Evolutionary conservation across 2,113 vertebrate genomes (phyloP), one percentile per base, ranked within the genome.

Genomic region (Amphilophus citrinellus): DNA sequence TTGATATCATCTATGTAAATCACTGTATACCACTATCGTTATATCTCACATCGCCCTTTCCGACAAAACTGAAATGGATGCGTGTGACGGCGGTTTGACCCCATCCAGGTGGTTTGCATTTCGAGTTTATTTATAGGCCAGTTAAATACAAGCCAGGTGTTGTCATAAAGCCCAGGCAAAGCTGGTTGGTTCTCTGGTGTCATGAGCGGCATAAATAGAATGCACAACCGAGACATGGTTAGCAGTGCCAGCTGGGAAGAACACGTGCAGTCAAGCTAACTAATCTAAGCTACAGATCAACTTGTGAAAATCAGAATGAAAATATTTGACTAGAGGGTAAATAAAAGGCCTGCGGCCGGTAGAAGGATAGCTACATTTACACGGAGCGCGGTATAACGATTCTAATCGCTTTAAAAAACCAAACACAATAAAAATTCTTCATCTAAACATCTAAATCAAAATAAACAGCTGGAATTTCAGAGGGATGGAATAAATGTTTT

Each of bases 81-180:
- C 75, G 20, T 80, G 77, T 90, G 91, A 91, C 92, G 83, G 87
- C 77, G 79, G 62, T 76, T 77, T 89, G 79, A 87, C 90, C 92
- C 76, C 83, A 30, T 91, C 84, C 95, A 95, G 94, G 92, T 95
- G 90, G 91, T 91, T 94, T 92, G 82, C 15, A 92, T 95, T 95
- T 92, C 76, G 66, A 91, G 83, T 85, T 93, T 95, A 95, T 95
- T 94, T 93, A 89, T 94, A 95, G 91, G 59, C 58, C 56, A 18
- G 59, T 87, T 93, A 93, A 95, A 96, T 87, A 90, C 18, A 83
- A 93, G 90, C 90, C 94, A 95, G 95, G 93, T 95, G 94, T 90
- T 94, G 85, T 90, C 78, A 89, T 91, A 91, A 87, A 87, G 80
- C 84, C 83, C 18, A 20, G 77, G 82, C 75, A 78, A 75, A 92